Base-by-base conservation (phyloP, 2,113 vertebrate species). In the Podiceps cristatus region DNA sequence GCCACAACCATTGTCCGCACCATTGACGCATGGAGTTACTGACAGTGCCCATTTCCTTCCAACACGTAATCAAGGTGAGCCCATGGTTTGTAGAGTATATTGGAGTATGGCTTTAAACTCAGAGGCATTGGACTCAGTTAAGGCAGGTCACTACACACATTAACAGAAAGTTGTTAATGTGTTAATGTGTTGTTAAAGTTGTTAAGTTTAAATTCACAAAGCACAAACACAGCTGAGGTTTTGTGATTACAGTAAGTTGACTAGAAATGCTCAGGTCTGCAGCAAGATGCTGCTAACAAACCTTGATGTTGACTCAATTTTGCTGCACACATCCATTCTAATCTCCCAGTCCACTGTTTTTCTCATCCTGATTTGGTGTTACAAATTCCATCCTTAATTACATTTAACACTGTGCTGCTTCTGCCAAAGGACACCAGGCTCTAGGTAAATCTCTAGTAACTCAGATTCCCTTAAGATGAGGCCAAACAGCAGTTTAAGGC, bases 21-120 rank as follows among this genome's bases (percentile, higher is more conserved):
- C 3, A 2, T 11, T 50, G n/a, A 64, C 9, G 4, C 42, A 11
- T 42, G 16, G 18, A 62, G 27, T 19, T 73, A 35, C 24, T 47
- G 19, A 17, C 5, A 47, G 18, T 5, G 35, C 7, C 3, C 3
- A 6, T 77, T 86, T 74, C 11, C 13, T 71, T 40, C 42, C 40
- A 53, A 40, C 6, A 7, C 3, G 5, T 42, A 44, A n/a, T 27
- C 29, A 56, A 33, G 29, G 24, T 13, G 14, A 90, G 37, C 17
- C 27, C 1, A 0, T 53, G 18, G 7, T 40, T 56, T 71, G 17
- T 8, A 28, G 69, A 52, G 5, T 10, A 7, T 9, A 2, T 8
- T 62, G 18, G 7, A 58, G 18, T 49, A 66, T 7, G 59, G 45
- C 25, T 58, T 16, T 78, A 35, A 62, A 1, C 7, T 10, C 35